Conservation (phyloP, 2,113 vertebrate genomes). For the Thryonomys swinderianus region DNA sequence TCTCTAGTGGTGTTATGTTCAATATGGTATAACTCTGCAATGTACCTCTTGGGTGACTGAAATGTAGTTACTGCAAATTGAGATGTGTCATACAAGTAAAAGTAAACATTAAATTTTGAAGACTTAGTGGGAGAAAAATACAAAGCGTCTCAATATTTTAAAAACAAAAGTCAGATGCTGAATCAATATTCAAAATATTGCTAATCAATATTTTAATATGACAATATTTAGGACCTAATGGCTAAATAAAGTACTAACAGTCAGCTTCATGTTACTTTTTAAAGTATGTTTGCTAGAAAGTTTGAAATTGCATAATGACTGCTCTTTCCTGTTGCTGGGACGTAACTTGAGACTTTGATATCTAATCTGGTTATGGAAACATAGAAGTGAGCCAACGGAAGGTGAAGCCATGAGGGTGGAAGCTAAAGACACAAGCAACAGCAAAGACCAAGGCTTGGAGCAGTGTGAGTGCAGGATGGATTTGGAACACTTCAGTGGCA, state of each 20-base stretch:
- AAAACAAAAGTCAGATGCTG: not conserved
- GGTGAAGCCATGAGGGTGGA: not conserved
- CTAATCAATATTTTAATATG: not conserved
- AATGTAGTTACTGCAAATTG: not conserved
- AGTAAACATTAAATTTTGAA: not conserved
- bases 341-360: not conserved
- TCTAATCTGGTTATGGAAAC: not conserved
- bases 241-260: not conserved
- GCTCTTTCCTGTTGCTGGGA: not conserved
- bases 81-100: not conserved
- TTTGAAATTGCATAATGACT: not conserved
- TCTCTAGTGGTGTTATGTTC: not conserved
- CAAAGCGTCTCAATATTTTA: not conserved
- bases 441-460: not conserved
- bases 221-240: not conserved
- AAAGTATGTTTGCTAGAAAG: not conserved
- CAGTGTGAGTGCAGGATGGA: no score
- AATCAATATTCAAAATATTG: not conserved
- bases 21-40: not conserved
- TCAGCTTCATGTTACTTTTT: not conserved
- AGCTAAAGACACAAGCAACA: not conserved
- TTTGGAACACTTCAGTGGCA: not conserved
- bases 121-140: not conserved
- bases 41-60: not conserved
- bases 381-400: not conserved